phyloP scores from a whole-genome alignment of 2,113 vertebrate species.

The Copsychus sechellarum region DNA sequence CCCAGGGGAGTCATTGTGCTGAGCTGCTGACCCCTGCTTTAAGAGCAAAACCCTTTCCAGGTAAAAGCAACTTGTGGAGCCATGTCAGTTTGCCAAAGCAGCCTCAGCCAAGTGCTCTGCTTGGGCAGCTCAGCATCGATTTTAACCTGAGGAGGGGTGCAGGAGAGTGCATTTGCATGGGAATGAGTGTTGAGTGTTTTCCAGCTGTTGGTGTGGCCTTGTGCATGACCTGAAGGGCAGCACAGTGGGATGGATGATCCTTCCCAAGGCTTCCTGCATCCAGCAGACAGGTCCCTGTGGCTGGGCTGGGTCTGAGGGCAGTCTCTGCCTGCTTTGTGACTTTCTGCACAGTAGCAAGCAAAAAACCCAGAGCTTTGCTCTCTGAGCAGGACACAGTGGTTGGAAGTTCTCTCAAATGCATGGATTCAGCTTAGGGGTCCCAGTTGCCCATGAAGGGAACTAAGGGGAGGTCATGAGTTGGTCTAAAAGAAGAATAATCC shows the following conservation, averaged over 20 bases:
- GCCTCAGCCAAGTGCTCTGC: neutral
- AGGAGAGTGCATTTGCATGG: neutral
- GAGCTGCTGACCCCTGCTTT: neutral
- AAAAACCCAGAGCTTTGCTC: neutral
- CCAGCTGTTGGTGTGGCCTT: neutral
- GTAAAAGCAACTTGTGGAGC: neutral
- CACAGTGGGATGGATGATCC: neutral
- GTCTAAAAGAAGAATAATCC: neutral
- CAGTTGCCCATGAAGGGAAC: neutral
- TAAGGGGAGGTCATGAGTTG: neutral
- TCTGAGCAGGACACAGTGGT: neutral
- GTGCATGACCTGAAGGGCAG: neutral
- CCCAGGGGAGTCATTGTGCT: neutral
- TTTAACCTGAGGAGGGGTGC: neutral
- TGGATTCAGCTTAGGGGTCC: neutral
- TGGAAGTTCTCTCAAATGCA: neutral
- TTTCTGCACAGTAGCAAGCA: neutral
- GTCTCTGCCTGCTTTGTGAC: neutral
- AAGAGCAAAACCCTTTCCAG: neutral
- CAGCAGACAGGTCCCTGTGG: fast-evolving
- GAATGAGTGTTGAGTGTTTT: neutral
- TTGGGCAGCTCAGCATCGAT: neutral
- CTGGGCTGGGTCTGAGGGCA: neutral
- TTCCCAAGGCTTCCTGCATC: neutral
- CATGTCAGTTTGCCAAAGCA: neutral